A percentile compares a stretch with the other conserved stretches of the same genome.
Evolutionary conservation across 2,888 invertebrate species (phyloP).

Genomic region (Dexiosoma caninum): DNA sequence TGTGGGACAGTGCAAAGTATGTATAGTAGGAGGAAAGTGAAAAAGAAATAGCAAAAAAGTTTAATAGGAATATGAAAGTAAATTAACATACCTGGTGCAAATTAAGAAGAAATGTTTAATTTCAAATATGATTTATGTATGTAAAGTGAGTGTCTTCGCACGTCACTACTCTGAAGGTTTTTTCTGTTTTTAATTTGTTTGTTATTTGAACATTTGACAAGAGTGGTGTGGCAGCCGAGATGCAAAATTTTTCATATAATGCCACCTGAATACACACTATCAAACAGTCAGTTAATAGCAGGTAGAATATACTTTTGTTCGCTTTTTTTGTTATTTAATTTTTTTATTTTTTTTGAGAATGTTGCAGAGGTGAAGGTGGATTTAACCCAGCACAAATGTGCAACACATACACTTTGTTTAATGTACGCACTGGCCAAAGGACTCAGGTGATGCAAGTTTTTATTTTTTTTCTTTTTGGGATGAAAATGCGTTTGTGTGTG

Average conservation of each 20-base stretch:
- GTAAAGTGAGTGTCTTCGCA: slow-evolving; percentile 39
- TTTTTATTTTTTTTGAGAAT: neutral
- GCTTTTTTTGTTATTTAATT: neutral
- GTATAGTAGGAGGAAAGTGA: slow-evolving; percentile 6
- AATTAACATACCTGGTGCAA: slow-evolving; percentile 40
- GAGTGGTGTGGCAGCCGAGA: slow-evolving; percentile 33
- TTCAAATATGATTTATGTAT: slow-evolving; percentile 37
- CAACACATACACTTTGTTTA: neutral
- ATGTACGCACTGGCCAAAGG: slow-evolving; percentile 29
- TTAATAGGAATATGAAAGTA: neutral
- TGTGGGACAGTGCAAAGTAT: slow-evolving; percentile 20
- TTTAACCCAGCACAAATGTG: slow-evolving; percentile 37
- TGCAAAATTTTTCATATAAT: slow-evolving; percentile 26
- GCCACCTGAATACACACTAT: neutral
- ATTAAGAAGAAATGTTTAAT: slow-evolving; percentile 29
- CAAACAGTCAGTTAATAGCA: neutral
- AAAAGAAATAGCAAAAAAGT: neutral
- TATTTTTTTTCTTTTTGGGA: neutral
- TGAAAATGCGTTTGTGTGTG: neutral
- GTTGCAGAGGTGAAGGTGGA: slow-evolving; percentile 51
- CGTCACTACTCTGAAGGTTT: slow-evolving; percentile 21
- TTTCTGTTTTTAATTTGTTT: neutral
- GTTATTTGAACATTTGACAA: slow-evolving; percentile 13
- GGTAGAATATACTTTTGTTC: neutral
- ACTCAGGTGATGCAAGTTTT: slow-evolving; percentile 40